Evolutionary conservation across 2,797 vertebrate genomes (phyloP).

Genomic region (Myotis daubentonii): DNA sequence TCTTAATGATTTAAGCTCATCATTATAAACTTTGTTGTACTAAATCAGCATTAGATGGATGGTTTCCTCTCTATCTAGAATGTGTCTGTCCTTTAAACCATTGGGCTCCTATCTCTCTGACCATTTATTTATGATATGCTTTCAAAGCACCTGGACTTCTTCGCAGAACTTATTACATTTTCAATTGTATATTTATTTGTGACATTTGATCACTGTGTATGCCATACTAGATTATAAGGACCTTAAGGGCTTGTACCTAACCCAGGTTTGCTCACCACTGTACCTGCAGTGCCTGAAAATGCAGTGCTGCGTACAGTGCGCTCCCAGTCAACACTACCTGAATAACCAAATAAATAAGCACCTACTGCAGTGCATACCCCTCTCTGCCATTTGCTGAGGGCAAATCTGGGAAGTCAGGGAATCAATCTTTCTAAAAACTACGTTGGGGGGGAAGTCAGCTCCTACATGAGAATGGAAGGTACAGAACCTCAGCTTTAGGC

Average conservation of each 20-base stretch:
- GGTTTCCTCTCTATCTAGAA: not conserved
- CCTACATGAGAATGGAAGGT: not conserved
- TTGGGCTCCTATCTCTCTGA: not conserved
- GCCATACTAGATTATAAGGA: not conserved
- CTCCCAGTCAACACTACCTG: not conserved
- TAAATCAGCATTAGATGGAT: not conserved
- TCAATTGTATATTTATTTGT: not conserved
- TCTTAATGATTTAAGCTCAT: conserved; percentile 17
- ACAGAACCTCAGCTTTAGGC: not conserved
- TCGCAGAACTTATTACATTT: conserved; percentile 21
- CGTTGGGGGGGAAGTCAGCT: not conserved
- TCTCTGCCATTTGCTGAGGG: not conserved
- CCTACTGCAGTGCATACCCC: not conserved
- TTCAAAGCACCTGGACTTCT: conserved; percentile 7
- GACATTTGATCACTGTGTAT: not conserved
- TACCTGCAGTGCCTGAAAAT: not conserved
- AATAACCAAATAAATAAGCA: conserved; percentile 14
- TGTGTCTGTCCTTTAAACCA: not conserved
- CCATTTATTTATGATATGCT: not conserved
- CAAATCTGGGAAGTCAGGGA: not conserved
- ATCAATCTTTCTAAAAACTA: conserved; percentile 49
- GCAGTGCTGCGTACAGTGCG: not conserved
- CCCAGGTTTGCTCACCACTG: not conserved
- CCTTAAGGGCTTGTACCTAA: not conserved
- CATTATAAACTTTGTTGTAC: not conserved